Conservation (phyloP, 2,797 vertebrate genomes). For the Hoplostethus mediterraneus region DNA sequence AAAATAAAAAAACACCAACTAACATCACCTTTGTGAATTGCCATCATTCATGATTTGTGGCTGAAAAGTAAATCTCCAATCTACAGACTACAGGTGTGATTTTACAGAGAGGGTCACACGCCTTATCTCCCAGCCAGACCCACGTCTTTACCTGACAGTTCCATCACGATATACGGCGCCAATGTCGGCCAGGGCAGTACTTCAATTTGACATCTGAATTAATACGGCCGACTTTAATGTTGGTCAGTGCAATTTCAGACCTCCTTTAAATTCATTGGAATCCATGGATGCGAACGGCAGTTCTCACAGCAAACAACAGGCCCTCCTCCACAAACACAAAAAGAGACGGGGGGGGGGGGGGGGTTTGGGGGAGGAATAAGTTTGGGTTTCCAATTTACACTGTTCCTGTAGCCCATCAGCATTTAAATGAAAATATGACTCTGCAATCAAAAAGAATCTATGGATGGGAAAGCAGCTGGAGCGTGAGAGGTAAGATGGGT, state of each 20-base stretch:
- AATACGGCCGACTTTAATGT: constrained; percentile 63
- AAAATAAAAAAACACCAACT: too few species aligned
- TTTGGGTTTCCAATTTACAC: constrained; percentile 76
- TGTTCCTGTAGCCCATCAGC: constrained; percentile 77
- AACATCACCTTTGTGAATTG: too few species aligned
- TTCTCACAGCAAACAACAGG: constrained; percentile 73
- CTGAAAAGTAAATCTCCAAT: background rate
- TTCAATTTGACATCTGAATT: constrained; percentile 70
- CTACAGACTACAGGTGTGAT: constrained; percentile 29
- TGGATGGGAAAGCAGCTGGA: constrained; percentile 48
- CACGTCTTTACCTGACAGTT: constrained; percentile 36
- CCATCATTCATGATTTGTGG: too few species aligned
- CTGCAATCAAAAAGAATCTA: constrained; percentile 74
- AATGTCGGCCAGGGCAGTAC: constrained; percentile 1
- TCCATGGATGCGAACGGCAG: constrained; percentile 62
- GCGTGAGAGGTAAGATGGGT: constrained; percentile 46
- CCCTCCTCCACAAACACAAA: constrained; percentile 58
- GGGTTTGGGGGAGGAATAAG: constrained; percentile 51
- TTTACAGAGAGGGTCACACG: constrained; percentile 5
- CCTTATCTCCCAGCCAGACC: constrained; percentile 22
- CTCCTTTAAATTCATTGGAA: constrained; percentile 84
- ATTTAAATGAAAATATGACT: constrained; percentile 85
- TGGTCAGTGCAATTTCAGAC: constrained; percentile 66
- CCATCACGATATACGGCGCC: constrained; percentile 25
- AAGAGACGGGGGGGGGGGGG: constrained; percentile 13